A percentile compares a stretch with the other conserved stretches of the same genome.
phyloP scores from a whole-genome alignment of 1,140 invertebrate genomes.

The Manduca sexta region DNA sequence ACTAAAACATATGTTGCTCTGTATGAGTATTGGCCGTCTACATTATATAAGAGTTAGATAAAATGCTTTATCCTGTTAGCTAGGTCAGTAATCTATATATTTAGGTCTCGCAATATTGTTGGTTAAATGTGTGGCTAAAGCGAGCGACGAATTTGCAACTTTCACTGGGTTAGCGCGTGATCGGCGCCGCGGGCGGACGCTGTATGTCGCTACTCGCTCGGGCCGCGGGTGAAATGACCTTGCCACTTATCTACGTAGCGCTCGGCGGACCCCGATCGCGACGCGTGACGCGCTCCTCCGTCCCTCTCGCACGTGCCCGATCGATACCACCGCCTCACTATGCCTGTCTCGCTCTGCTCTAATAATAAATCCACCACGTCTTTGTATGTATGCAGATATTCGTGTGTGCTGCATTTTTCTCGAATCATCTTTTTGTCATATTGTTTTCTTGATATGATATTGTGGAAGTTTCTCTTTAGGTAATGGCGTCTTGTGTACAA shows the following conservation, averaged over 20 bases:
- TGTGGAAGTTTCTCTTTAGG: too few species aligned
- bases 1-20: too few species aligned
- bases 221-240: constrained; percentile 49
- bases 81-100: too few species aligned
- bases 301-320: constrained; percentile 37
- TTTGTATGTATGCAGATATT: constrained; percentile 16
- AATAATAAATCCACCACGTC: constrained; percentile 53
- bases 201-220: constrained; percentile 5
- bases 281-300: constrained; percentile 25
- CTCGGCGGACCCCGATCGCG: constrained; percentile 18
- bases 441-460: background rate
- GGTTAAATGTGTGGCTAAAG: background rate
- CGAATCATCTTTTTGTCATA: constrained; percentile 25
- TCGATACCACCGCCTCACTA: constrained; percentile 40
- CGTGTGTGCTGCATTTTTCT: constrained; percentile 36
- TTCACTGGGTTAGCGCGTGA: constrained; percentile 13
- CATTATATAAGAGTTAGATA: too few species aligned
- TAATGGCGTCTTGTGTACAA: too few species aligned
- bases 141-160: constrained; percentile 10
- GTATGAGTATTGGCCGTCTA: too few species aligned
- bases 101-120: background rate
- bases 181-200: constrained; percentile 15
- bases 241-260: constrained; percentile 51
- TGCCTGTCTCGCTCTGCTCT: constrained; percentile 42
- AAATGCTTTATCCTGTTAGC: too few species aligned